Evolutionary conservation across 2,888 invertebrate genomes (phyloP), one percentile per base, ranked within the genome.

Genomic region (Helicoverpa assulta): DNA sequence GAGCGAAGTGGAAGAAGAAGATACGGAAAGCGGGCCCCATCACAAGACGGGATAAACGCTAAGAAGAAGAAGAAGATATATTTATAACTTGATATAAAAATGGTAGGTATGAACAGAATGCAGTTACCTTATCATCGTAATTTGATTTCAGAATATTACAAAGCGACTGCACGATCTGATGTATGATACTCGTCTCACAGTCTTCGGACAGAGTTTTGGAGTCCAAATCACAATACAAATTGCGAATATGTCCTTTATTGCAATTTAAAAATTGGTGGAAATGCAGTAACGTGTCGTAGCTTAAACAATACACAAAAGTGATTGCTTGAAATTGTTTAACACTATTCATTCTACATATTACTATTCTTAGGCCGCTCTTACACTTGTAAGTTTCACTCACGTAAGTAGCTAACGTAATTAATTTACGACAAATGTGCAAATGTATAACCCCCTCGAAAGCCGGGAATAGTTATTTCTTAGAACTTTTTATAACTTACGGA

Each of bases 191-290:
- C 0, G 94, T 92, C 43, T 93, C 93, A 82, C 97, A 97, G 78
- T 97, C 97, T 87, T 97, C 97, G 0, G 97, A 97, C 87, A 97
- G 97, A 1, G 96, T 96, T 82, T 96, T 95, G 0, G 91, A 85
- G 71, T 96, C 94, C 56, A 97, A 87, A 43, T 95, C 93, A n/a
- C 92, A 88, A 76, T 96, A 97, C 63, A 97, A 85, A 5, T 86
- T 77, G 21, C 91, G 92, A 10, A 97, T 85, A 80, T 97, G 82
- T 53, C 85, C 77, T 85, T 96, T 97, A 73, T 96, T 96, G 0
- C 83, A 84, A 16, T 92, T 93, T 43, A 98, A 86, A 84, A 96
- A 95, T 12, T 90, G 85, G 67, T 92, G 93, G 67, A 97, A 88
- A 80, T 96, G 95, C 37, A 90, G 83, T 29, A 97, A 88, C 26